These are phyloP conservation scores for Arrhopalites spinosus DNA, from an alignment of 2,888 invertebrate genomes.

Conservation along the genomic window DNA sequence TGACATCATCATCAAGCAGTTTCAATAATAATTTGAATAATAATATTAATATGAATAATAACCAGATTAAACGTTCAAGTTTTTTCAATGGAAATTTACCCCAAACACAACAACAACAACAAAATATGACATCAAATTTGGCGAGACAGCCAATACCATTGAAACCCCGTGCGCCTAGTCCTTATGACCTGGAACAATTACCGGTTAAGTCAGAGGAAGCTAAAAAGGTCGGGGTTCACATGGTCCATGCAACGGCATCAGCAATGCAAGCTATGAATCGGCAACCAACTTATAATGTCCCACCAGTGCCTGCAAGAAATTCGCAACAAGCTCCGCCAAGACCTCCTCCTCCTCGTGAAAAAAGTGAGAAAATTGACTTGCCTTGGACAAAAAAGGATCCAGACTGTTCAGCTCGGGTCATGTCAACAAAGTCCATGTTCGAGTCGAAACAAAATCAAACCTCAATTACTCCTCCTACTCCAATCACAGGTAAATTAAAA, in stretches of 20 bases:
- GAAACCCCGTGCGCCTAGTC: constrained; percentile 28
- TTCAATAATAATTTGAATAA: neutral
- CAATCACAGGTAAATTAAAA: constrained; percentile 22
- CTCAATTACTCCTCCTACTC: neutral
- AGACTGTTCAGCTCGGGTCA: constrained; percentile 40
- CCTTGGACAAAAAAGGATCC: constrained; percentile 51
- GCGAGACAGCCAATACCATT: constrained; percentile 42
- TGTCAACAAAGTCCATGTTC: constrained; percentile 47
- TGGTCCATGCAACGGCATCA: constrained; percentile 54
- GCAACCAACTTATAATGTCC: constrained; percentile 6
- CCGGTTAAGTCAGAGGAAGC: neutral
- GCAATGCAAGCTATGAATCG: constrained; percentile 54
- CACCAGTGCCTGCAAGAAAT: constrained; percentile 14
- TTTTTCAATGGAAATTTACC: constrained; percentile 6
- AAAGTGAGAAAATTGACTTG: constrained; percentile 45
- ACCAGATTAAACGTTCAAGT: constrained; percentile 4
- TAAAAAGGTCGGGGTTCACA: constrained; percentile 49
- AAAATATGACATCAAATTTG: neutral
- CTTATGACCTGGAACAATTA: neutral
- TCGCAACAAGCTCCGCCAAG: constrained; percentile 34
- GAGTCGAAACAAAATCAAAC: constrained; percentile 39
- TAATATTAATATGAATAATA: constrained; percentile 5
- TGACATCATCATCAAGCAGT: neutral
- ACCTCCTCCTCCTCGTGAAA: constrained; percentile 18
- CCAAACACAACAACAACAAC: constrained; percentile 15